Evolutionary conservation across 2,797 vertebrate genomes (phyloP), one percentile per base, ranked within the genome.

Genomic region (Pseudopleuronectes americanus): DNA sequence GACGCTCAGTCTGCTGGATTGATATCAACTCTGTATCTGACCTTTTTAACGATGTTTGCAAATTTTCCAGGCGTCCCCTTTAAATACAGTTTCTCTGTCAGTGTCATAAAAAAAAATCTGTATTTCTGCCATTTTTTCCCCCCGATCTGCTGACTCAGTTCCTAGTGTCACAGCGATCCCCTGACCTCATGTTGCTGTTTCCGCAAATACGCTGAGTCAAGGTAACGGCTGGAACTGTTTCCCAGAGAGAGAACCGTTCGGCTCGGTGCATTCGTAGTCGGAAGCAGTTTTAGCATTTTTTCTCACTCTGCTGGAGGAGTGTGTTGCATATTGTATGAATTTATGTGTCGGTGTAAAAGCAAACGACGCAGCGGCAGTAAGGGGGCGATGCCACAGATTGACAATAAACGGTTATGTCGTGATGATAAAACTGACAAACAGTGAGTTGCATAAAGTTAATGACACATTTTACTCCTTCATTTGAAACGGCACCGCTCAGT

Each of bases 381-480:
- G 49, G 45, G 57, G 45, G 48, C 2, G n/a, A 56, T 6, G 13
- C 55, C 7, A 17, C 48, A 58, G 45, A 51, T 17, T 58, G 51
- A 54, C 65, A 54, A 69, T 43, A 49, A 80, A 66, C 70, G 51
- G 47, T 77, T 61, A 55, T 59, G 19, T 24, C 24, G 58, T 38
- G 38, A 66, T 59, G 71, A 68, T 64, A 65, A 76, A 76, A 48
- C 66, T 73, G 68, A 64, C 58, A 49, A 60, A 69, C 23, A 55
- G 38, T 52, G 70, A 62, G 56, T 65, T 68, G 21, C 62, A 19
- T 56, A 4, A 71, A 77, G 38, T 59, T 76, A 81, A 81, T 76
- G 60, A 43, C 51, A 68, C 58, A 23, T 87, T 73, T 84, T 77
- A 80, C 74, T 64, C 31, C 63, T 82, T 31, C 70, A 63, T 67